Percentiles rank a stretch among this genome's conserved stretches.
phyloP scores from a whole-genome alignment of 2,797 vertebrate species.

The Epinephelus awoara region DNA sequence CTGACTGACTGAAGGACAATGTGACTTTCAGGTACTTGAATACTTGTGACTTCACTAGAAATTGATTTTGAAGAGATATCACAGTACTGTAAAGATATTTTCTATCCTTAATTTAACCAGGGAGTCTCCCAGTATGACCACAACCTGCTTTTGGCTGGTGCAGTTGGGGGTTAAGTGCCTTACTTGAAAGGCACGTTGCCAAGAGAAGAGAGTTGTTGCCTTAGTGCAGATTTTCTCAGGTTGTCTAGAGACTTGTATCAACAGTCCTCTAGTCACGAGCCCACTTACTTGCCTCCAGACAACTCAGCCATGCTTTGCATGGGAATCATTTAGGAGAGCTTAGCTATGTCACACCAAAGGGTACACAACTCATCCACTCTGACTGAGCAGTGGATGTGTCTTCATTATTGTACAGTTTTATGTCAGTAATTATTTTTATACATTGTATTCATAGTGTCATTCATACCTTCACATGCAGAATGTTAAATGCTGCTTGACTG shows the following conservation, averaged over 20 bases:
- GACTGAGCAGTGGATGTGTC: slow-evolving; percentile 44
- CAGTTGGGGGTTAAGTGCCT: slow-evolving; percentile 6
- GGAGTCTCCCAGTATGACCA: slow-evolving; percentile 2
- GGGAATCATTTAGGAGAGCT: slow-evolving; percentile 39
- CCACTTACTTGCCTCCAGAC: not conserved
- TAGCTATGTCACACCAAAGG: slow-evolving; percentile 50
- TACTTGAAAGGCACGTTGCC: slow-evolving; percentile 1
- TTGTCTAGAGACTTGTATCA: not conserved
- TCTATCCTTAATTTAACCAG: slow-evolving; percentile 31
- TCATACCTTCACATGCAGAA: slow-evolving; percentile 82
- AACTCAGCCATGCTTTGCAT: slow-evolving; percentile 26
- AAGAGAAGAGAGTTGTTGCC: slow-evolving; percentile 2
- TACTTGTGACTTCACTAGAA: slow-evolving; percentile 54
- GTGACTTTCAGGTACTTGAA: slow-evolving; percentile 81
- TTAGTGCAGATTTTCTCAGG: slow-evolving; percentile 14
- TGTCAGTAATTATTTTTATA: slow-evolving; percentile 72
- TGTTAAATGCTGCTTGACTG: slow-evolving; percentile 83
- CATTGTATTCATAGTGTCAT: slow-evolving; percentile 65
- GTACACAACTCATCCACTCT: slow-evolving; percentile 55
- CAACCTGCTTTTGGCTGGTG: not conserved
- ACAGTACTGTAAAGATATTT: slow-evolving; percentile 78
- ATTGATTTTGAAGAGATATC: slow-evolving; percentile 64
- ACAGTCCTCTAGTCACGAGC: not conserved
- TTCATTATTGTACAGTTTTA: slow-evolving; percentile 85
- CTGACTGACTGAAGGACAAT: slow-evolving; percentile 10